phyloP scores from a whole-genome alignment of 2,113 vertebrate species.

The Dasyprocta punctata region DNA sequence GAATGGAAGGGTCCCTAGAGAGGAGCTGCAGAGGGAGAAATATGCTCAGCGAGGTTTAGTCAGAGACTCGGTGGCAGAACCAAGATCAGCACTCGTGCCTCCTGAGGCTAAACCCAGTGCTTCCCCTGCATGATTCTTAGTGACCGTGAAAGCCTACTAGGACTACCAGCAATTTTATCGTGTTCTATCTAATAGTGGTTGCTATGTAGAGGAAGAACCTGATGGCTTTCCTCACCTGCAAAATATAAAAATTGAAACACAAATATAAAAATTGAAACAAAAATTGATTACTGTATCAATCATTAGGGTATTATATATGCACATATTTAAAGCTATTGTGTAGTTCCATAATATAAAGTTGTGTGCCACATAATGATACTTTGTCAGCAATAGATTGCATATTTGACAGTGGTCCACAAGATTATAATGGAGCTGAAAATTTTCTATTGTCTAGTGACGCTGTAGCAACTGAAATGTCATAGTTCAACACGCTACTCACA shows the following conservation, averaged over 20 bases:
- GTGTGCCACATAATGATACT: neutral
- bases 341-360: neutral
- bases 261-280: too few relatives aligned
- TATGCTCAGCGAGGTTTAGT: neutral
- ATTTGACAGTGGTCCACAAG: neutral
- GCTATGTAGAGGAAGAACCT: neutral
- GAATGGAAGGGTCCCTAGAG: neutral
- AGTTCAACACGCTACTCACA: neutral
- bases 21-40: neutral
- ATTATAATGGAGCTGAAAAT: neutral
- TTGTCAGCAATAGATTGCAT: neutral
- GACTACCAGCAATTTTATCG: neutral
- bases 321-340: neutral
- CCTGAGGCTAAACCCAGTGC: neutral
- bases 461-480: neutral
- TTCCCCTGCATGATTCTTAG: slow-evolving; percentile 21
- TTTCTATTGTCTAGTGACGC: neutral
- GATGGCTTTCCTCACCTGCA: neutral
- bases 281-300: too few relatives aligned
- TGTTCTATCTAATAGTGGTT: neutral
- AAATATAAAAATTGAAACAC: neutral
- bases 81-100: neutral
- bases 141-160: neutral
- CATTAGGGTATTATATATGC: neutral
- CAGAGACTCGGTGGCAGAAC: neutral